These are phyloP conservation scores for Coelogynopora nodosa DNA, from an alignment of 2,888 invertebrate genomes.

Conservation along the genomic window DNA sequence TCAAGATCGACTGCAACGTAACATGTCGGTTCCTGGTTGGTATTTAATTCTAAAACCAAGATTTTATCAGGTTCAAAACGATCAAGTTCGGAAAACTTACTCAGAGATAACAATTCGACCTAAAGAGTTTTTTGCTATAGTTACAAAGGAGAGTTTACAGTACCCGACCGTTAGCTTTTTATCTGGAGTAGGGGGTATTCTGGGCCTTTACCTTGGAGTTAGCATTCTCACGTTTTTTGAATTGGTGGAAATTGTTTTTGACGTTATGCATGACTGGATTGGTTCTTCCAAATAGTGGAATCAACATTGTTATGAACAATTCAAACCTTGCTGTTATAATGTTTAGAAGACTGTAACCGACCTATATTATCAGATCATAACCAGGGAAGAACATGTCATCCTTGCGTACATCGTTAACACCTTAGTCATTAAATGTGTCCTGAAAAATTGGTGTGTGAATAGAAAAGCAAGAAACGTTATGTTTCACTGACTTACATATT, in stretches of 20 bases:
- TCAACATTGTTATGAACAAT: no score
- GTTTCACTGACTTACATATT: no score
- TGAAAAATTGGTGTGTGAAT: no score
- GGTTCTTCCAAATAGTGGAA: no score
- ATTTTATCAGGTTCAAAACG: background rate
- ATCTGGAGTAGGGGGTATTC: background rate
- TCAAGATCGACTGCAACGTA: background rate
- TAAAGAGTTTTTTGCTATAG: background rate
- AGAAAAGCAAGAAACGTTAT: no score
- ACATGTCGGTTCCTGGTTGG: background rate
- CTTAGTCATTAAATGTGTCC: no score
- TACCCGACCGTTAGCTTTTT: background rate
- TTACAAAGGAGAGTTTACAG: background rate
- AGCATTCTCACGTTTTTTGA: background rate
- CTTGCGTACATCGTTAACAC: no score
- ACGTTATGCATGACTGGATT: no score
- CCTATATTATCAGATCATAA: no score
- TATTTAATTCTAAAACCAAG: background rate
- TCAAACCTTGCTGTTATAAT: no score
- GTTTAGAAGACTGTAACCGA: no score
- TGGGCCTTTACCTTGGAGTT: background rate
- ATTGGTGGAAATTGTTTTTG: background rate
- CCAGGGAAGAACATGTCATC: no score
- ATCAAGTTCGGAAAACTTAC: background rate
- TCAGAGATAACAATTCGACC: background rate